phyloP scores from a whole-genome alignment of 2,113 vertebrate genomes.

The Rhynchopsitta pachyrhyncha region DNA sequence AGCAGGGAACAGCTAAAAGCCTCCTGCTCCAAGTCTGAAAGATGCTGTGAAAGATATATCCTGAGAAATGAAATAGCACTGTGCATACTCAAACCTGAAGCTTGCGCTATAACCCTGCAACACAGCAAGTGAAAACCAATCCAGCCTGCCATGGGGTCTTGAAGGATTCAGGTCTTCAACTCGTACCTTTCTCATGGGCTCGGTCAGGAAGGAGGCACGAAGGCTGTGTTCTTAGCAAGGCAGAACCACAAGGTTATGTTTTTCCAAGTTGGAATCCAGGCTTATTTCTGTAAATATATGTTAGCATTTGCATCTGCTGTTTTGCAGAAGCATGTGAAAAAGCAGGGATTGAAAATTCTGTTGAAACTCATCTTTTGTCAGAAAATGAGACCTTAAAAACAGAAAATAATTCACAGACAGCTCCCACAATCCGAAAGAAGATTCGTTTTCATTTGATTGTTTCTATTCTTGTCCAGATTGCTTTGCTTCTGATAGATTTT shows the following conservation, averaged over 20 bases:
- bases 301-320: not conserved
- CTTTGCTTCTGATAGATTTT: not conserved
- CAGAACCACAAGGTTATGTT: not conserved
- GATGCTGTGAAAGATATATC: not conserved
- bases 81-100: not conserved
- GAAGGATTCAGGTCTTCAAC: not conserved
- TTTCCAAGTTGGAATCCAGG: not conserved
- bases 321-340: not conserved
- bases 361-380: not conserved
- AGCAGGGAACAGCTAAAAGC: not conserved
- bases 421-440: not conserved
- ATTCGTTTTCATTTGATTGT: not conserved
- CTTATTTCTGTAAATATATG: not conserved
- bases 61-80: not conserved
- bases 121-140: not conserved
- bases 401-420: not conserved
- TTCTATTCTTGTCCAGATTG: not conserved
- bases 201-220: not conserved
- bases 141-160: not conserved
- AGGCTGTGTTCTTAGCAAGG: not conserved
- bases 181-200: not conserved
- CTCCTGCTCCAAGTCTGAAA: not conserved
- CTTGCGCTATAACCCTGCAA: not conserved
- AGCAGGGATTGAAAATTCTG: not conserved
- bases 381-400: not conserved